phyloP scores from a whole-genome alignment of 2,888 invertebrate species.

The Rhodophaea formosa region DNA sequence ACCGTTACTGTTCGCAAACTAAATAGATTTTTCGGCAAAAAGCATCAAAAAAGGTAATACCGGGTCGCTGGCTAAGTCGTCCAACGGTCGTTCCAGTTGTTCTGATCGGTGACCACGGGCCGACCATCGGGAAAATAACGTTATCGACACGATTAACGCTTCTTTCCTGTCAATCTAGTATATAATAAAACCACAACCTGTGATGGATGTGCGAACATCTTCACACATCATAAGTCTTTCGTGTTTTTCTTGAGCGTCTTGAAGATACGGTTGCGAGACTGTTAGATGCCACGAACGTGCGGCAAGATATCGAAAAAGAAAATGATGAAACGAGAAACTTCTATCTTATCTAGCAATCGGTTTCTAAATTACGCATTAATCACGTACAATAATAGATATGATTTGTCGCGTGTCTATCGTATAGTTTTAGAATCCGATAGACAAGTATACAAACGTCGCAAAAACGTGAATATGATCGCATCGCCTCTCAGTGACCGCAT shows the following conservation, averaged over 20 bases:
- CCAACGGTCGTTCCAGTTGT: constrained; percentile 73
- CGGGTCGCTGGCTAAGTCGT: constrained; percentile 62
- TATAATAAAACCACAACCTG: constrained; percentile 10
- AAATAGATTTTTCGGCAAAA: constrained; percentile 75
- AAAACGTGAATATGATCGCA: constrained; percentile 36
- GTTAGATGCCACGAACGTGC: not conserved
- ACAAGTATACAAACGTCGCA: constrained; percentile 23
- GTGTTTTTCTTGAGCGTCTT: not conserved
- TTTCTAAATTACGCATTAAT: constrained; percentile 8
- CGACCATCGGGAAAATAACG: constrained; percentile 32
- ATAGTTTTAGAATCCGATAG: constrained; percentile 17
- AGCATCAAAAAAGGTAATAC: constrained; percentile 70
- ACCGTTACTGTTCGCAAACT: constrained; percentile 71
- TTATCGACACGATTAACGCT: constrained; percentile 27
- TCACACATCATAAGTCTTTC: not conserved
- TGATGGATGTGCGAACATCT: not conserved
- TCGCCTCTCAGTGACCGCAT: constrained; percentile 35
- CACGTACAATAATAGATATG: constrained; percentile 2
- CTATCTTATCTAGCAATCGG: not conserved
- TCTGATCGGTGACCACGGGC: constrained; percentile 43
- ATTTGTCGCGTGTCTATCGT: not conserved
- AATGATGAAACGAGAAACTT: constrained; percentile 1
- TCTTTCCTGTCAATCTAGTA: constrained; percentile 15
- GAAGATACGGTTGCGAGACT: not conserved
- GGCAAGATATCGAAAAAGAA: not conserved